Percentiles rank a stretch among this genome's conserved stretches.
Conservation (phyloP, 1,140 invertebrate species). For the Calephelis nemesis region DNA sequence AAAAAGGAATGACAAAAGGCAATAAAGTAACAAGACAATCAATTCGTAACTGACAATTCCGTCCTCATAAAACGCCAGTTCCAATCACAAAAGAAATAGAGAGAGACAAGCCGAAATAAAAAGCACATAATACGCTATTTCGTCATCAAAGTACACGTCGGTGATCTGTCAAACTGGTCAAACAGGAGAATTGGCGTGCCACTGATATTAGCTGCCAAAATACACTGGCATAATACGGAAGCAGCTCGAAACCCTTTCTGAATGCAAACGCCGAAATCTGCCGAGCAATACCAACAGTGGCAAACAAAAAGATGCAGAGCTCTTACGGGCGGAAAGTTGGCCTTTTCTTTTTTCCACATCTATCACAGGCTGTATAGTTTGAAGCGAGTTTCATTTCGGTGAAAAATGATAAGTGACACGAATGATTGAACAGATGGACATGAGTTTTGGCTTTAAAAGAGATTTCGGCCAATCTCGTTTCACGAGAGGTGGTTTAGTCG, state of each 20-base stretch:
- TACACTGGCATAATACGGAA: slow-evolving; percentile 33
- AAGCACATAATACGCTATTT: slow-evolving; percentile 73
- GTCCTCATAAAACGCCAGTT: slow-evolving; percentile 64
- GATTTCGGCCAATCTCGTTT: slow-evolving; percentile 57
- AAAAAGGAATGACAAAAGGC: slow-evolving; percentile 43
- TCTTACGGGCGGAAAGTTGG: slow-evolving; percentile 53
- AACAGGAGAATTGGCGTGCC: slow-evolving; percentile 66
- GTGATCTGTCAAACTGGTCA: slow-evolving; percentile 76
- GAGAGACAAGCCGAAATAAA: slow-evolving; percentile 70
- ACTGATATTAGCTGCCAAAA: slow-evolving; percentile 65
- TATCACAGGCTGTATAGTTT: slow-evolving; percentile 64
- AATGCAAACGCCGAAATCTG: slow-evolving; percentile 47
- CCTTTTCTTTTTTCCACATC: slow-evolving; percentile 65
- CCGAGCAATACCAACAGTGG: slow-evolving; percentile 54
- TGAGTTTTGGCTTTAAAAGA: slow-evolving; percentile 58
- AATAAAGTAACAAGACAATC: slow-evolving; percentile 68
- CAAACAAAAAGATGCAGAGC: slow-evolving; percentile 71
- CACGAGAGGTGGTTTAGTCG: slow-evolving; percentile 28
- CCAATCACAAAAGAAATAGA: slow-evolving; percentile 72
- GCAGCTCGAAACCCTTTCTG: slow-evolving; percentile 37
- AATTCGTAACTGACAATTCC: slow-evolving; percentile 64
- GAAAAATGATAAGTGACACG: slow-evolving; percentile 75
- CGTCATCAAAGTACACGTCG: slow-evolving; percentile 70
- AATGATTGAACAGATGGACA: slow-evolving; percentile 70
- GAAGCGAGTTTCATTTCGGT: slow-evolving; percentile 67